Percentiles rank a stretch among this genome's conserved stretches.
Conservation (phyloP, 2,113 vertebrate genomes). For the Lagenorhynchus albirostris region DNA sequence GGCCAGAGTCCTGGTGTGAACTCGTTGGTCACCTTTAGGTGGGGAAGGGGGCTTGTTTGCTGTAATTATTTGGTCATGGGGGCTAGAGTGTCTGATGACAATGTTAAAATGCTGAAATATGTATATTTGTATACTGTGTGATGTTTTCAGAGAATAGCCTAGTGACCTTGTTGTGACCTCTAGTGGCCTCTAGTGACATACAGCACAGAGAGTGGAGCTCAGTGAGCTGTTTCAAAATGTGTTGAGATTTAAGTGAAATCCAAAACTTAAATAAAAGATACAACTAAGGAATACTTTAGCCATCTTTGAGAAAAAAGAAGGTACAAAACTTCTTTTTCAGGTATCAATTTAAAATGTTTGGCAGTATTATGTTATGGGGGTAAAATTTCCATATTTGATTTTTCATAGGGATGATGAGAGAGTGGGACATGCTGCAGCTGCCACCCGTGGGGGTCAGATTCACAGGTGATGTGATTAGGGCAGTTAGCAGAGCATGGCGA, state of each 20-base stretch:
- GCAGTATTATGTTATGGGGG: not conserved
- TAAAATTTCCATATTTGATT: not conserved
- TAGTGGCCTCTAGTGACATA: not conserved
- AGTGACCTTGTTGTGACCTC: slow-evolving; percentile 61
- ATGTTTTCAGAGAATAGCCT: slow-evolving; percentile 51
- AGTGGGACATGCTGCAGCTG: not conserved
- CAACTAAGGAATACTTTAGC: not conserved
- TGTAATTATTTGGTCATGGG: not conserved
- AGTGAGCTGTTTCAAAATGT: not conserved
- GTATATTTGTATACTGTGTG: slow-evolving; percentile 31
- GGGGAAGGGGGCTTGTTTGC: not conserved
- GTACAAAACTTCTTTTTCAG: not conserved
- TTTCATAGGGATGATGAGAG: not conserved
- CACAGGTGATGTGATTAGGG: not conserved
- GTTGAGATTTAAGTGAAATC: slow-evolving; percentile 5
- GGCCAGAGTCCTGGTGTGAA: not conserved
- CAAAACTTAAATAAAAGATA: not conserved
- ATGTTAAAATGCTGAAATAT: not conserved
- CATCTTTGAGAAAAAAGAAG: not conserved
- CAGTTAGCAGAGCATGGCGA: fast-evolving
- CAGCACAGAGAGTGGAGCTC: slow-evolving; percentile 16
- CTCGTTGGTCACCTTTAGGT: not conserved
- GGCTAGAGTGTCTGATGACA: not conserved
- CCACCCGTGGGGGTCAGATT: not conserved
- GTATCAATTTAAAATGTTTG: not conserved